phyloP scores from a whole-genome alignment of 1,140 invertebrate species.

The Conus betulinus region DNA sequence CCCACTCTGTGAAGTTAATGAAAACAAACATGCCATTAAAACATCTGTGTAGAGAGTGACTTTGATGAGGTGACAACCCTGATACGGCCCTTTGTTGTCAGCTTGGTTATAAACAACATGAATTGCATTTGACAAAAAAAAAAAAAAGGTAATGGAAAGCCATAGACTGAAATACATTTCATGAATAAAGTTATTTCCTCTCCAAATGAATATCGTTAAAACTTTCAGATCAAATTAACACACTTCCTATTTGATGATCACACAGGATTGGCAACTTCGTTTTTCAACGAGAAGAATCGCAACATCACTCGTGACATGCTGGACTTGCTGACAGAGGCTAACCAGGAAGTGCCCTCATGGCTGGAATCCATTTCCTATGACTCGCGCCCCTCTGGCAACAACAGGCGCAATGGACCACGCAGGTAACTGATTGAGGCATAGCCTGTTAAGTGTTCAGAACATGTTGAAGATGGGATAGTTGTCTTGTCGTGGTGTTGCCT shows the following conservation, averaged over 20 bases:
- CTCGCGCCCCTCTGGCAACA: constrained; percentile 77
- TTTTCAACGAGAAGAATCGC: constrained; percentile 98
- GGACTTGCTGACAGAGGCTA: constrained; percentile 94
- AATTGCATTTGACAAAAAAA: no score
- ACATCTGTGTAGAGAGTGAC: no score
- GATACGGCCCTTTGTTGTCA: no score
- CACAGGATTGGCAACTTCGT: constrained; percentile 94
- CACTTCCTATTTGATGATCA: background rate
- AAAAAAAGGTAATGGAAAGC: background rate
- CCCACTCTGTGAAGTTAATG: no score
- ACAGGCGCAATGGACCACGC: constrained; percentile 76
- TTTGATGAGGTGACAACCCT: no score
- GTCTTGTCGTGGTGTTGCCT: no score
- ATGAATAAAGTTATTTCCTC: background rate
- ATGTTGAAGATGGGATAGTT: no score
- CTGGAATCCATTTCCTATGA: constrained; percentile 83
- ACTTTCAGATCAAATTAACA: no score
- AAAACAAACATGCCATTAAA: no score
- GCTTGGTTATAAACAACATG: no score
- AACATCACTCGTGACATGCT: constrained; percentile 96
- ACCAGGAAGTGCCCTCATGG: constrained; percentile 95
- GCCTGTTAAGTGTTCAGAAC: no score
- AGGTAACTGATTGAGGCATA: background rate
- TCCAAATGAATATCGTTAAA: background rate
- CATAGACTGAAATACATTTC: background rate